Base-by-base conservation (phyloP, 2,888 invertebrate genomes). In the Opisthograptis luteolata region DNA sequence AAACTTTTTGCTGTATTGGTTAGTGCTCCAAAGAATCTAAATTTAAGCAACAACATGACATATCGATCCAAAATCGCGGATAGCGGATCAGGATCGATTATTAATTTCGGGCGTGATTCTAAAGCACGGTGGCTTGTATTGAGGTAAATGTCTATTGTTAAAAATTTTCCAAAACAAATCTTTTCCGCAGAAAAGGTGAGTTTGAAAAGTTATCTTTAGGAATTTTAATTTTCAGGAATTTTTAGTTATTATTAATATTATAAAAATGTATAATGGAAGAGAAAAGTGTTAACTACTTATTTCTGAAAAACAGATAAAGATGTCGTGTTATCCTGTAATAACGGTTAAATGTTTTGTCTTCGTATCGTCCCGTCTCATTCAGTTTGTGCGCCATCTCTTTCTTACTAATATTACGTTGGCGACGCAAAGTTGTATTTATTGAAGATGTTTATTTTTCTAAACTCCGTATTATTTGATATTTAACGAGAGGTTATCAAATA, bases 401-500 rank as follows among this genome's bases (percentile, higher is more conserved):
- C 47, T 50, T 48, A 30, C 45, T 40, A 50, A 56, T 47, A 14
- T 55, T 53, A 25, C 25, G 25, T 57, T 55, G 34, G 49, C 73
- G 68, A 65, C 64, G 54, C 64, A 68, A 39, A 46, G 54, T 66
- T 76, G 75, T 86, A 84, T 86, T 87, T 86, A 87, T 87, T 86
- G 70, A 81, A 87, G 84, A 87, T 84, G 84, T 87, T 89, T 88
- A 89, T 88, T 87, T 87, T 87, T 87, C 64, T 86, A 84, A 64
- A 67, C 74, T 74, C 73, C 76, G 69, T 76, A 79, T 81, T 57
- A 57, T 58, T 57, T 61, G 75, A 73, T 82, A 79, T 79, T 73
- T 74, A 73, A 77, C 67, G 76, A 66, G 68, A 76, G 64, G 81
- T 84, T 79, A 81, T 76, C 69, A 75, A 75, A 79, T 78, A 76